These are phyloP conservation scores for Cinara cedri DNA, from an alignment of 2,888 invertebrate genomes.

Conservation along the genomic window DNA sequence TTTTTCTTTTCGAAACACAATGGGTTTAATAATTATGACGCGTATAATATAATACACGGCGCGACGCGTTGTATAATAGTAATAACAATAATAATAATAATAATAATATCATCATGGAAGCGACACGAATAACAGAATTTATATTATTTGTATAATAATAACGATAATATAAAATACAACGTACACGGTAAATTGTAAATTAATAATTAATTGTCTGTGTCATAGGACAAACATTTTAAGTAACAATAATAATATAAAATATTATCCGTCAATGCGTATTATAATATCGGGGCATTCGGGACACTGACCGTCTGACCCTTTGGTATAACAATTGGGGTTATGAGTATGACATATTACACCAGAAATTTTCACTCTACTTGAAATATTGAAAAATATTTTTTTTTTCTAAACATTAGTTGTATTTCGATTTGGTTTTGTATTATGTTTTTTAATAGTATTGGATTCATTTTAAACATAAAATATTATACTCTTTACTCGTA, in stretches of 20 bases:
- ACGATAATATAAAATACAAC: conserved; percentile 25
- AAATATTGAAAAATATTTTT: too few relatives aligned
- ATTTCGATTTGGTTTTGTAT: too few relatives aligned
- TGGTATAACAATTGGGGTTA: not conserved
- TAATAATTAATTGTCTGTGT: conserved; percentile 16
- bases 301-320: not conserved
- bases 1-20: conserved; percentile 27
- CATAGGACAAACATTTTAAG: conserved; percentile 27
- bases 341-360: too few relatives aligned
- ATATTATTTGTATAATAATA: conserved; percentile 16
- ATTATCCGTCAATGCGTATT: conserved; percentile 4
- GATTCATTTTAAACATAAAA: too few relatives aligned
- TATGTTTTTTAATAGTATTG: too few relatives aligned
- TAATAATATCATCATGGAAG: conserved; percentile 28
- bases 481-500: too few relatives aligned
- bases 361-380: too few relatives aligned
- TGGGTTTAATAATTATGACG: conserved; percentile 16
- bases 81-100: not conserved
- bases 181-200: conserved; percentile 34
- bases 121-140: conserved; percentile 45
- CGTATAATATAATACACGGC: not conserved
- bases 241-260: conserved; percentile 4
- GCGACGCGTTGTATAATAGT: not conserved
- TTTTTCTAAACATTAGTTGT: too few relatives aligned
- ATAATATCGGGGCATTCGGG: not conserved